phyloP scores from a whole-genome alignment of 2,888 invertebrate genomes.

The Eristalis intricaria region DNA sequence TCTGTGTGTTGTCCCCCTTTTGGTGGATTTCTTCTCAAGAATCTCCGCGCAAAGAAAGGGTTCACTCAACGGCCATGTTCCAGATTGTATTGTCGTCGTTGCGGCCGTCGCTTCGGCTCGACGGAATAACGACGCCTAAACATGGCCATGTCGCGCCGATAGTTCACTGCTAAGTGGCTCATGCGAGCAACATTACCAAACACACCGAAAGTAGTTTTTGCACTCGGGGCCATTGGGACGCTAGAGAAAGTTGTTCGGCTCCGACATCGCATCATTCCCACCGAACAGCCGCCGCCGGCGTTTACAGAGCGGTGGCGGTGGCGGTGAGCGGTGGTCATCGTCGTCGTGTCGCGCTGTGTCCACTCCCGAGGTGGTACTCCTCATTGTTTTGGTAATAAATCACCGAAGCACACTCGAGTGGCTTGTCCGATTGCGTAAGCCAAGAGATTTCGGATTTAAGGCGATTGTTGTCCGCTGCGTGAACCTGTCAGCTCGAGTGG shows the following conservation, averaged over 20 bases:
- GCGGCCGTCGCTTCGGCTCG: not conserved
- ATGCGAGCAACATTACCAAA: constrained; percentile 41
- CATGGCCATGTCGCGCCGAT: constrained; percentile 28
- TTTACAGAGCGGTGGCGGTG: no score
- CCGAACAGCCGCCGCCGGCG: not conserved
- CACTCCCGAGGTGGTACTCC: constrained; percentile 29
- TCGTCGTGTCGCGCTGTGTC: constrained; percentile 15
- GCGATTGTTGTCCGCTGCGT: constrained; percentile 23
- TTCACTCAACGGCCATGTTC: constrained; percentile 37
- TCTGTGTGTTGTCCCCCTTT: not conserved
- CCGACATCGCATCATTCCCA: not conserved
- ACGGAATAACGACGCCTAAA: constrained; percentile 27
- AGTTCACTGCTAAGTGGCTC: constrained; percentile 37
- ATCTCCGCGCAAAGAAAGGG: constrained; percentile 21
- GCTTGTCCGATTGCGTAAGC: constrained; percentile 31
- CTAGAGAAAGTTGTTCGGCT: constrained; percentile 53
- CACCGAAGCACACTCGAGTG: constrained; percentile 28
- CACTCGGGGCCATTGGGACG: constrained; percentile 61
- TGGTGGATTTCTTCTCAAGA: not conserved
- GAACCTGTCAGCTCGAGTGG: constrained; percentile 18
- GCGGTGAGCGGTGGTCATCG: not conserved
- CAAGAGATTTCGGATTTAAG: constrained; percentile 1
- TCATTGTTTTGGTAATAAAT: constrained; percentile 53
- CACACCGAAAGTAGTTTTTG: constrained; percentile 63
- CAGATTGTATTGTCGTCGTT: constrained; percentile 41